A percentile compares a stretch with the other conserved stretches of the same genome.
These are phyloP conservation scores for Drosophila sordidula DNA, from an alignment of 2,888 invertebrate genomes.

Conservation along the genomic window DNA sequence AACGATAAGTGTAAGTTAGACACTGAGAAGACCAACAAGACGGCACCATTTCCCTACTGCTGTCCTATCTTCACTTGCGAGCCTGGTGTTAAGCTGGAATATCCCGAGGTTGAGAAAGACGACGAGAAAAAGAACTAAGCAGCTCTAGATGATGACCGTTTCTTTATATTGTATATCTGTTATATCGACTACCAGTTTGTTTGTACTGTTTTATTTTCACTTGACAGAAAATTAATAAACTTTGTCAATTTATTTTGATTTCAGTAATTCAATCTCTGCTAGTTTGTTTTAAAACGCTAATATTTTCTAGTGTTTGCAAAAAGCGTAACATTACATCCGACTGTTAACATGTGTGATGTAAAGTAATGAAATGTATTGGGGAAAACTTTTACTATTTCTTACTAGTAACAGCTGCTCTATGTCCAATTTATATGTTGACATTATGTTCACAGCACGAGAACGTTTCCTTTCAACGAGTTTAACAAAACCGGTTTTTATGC, in stretches of 20 bases:
- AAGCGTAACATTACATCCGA: too few species aligned
- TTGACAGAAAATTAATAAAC: slow-evolving; percentile 7
- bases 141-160: slow-evolving; percentile 1
- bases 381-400: not conserved
- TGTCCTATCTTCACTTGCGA: slow-evolving; percentile 95
- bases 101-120: slow-evolving; percentile 90
- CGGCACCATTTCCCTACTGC: slow-evolving; percentile 93
- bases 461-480: too few species aligned
- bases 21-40: slow-evolving; percentile 94
- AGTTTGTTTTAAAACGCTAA: not conserved
- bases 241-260: not conserved
- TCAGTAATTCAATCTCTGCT: not conserved
- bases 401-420: too few species aligned
- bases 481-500: too few species aligned
- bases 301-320: too few species aligned
- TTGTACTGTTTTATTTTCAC: not conserved
- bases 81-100: slow-evolving; percentile 93
- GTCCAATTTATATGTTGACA: too few species aligned
- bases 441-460: too few species aligned
- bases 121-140: slow-evolving; percentile 72
- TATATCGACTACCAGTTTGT: not conserved
- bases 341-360: too few species aligned
- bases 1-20: slow-evolving; percentile 95
- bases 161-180: slow-evolving; percentile 1
- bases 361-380: not conserved